Evolutionary conservation across 2,888 invertebrate genomes (phyloP), one percentile per base, ranked within the genome.

Genomic region (Tipula helvola): DNA sequence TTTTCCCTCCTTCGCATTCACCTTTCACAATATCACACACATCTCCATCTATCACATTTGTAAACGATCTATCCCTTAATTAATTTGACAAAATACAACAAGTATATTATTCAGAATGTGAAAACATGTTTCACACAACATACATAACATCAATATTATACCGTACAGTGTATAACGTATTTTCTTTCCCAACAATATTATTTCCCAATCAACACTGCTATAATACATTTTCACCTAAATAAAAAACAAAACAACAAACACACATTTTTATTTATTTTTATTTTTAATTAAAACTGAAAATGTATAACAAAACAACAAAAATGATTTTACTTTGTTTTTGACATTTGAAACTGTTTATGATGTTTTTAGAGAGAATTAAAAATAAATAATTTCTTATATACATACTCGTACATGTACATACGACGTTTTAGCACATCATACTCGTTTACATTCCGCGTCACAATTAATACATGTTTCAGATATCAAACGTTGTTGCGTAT

Each of bases 281-380:
- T 71, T 71, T 71, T 71, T 71, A 71, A 71, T 71, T 71, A 71
- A 71, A 71, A 71, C 71, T 71, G 71, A 71, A 71, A 71, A 71
- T 71, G 10, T 71, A 28, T 71, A 71, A 12, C 18, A 28, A 71
- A 71, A 71, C 18, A 71, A 18, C 7, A 39, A 84, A 36, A 84
- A 36, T 8, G n/a, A 84, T 16, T n/a, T 52, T 39, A 84, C 39
- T 84, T 84, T 84, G 84, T 84, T 84, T 84, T 84, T 84, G 84
- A 84, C 84, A 84, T 84, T 39, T 41, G 84, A 84, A 84, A 84
- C 84, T 84, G 84, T 84, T 84, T 84, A 84, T 84, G 84, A 84
- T 84, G 84, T 39, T 84, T 84, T 84, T 36, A 39, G 41, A 41
- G 41, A 84, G 71, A 71, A 71, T 71, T 71, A 71, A 71, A 84